A percentile compares a stretch with the other conserved stretches of the same genome.
Conservation (phyloP, 2,113 vertebrate species). For the Labrus mixtus region DNA sequence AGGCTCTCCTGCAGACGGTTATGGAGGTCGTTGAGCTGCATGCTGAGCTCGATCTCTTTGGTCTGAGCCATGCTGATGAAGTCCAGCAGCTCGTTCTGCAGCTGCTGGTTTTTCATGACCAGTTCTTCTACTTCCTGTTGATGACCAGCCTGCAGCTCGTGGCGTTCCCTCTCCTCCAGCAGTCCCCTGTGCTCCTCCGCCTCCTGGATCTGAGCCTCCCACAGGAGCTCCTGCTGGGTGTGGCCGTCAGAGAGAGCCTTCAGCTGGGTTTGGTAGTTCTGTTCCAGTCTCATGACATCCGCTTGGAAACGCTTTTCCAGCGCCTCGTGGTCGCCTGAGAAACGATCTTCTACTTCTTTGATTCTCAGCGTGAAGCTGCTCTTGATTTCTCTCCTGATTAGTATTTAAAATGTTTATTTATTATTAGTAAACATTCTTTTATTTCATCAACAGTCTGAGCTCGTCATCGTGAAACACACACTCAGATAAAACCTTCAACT, state of each 20-base stretch:
- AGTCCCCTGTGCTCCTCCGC: slow-evolving; percentile 62
- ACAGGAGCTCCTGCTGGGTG: slow-evolving; percentile 80
- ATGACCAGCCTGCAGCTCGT: slow-evolving; percentile 81
- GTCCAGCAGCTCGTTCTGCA: slow-evolving; percentile 83
- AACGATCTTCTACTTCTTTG: slow-evolving; percentile 85
- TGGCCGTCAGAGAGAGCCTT: slow-evolving; percentile 77
- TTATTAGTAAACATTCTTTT: too few species aligned
- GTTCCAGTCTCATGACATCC: slow-evolving; percentile 81
- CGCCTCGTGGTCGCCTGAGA: slow-evolving; percentile 84
- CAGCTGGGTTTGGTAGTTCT: slow-evolving; percentile 82
- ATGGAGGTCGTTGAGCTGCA: slow-evolving; percentile 82
- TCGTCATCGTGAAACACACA: background rate
- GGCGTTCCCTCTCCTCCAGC: slow-evolving; percentile 75
- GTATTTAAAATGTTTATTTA: background rate
- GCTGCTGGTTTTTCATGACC: slow-evolving; percentile 79
- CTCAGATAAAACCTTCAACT: background rate
- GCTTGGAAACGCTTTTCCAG: slow-evolving; percentile 82
- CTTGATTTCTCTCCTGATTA: slow-evolving; percentile 90
- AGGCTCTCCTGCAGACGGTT: slow-evolving; percentile 77
- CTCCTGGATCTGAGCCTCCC: slow-evolving; percentile 86
- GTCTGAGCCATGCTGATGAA: slow-evolving; percentile 70
- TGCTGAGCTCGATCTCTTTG: slow-evolving; percentile 80
- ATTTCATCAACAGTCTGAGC: too few species aligned
- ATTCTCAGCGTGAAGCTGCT: slow-evolving; percentile 88
- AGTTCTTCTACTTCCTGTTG: slow-evolving; percentile 79